Evolutionary conservation across 2,888 invertebrate genomes (phyloP).

Genomic region (Adela reaumurella): DNA sequence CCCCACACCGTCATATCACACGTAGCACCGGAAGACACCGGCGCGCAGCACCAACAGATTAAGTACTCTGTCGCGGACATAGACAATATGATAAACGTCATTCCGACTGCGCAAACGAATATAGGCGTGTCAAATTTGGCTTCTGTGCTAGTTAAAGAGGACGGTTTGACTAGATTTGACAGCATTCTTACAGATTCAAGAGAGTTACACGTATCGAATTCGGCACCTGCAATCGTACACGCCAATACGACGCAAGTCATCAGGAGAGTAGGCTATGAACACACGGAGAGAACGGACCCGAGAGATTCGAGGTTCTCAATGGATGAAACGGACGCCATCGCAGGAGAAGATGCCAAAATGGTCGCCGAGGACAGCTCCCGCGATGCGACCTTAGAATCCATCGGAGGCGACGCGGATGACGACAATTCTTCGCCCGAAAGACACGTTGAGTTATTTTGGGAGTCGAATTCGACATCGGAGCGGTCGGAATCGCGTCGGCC

Average conservation of each 20-base stretch:
- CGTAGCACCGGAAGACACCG: slow-evolving; percentile 26
- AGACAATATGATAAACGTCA: slow-evolving; percentile 34
- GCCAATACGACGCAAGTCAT: slow-evolving; percentile 42
- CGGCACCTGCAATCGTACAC: slow-evolving; percentile 38
- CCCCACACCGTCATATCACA: slow-evolving; percentile 44
- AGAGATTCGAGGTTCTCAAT: slow-evolving; percentile 23
- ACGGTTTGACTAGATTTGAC: slow-evolving; percentile 32
- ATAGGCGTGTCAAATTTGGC: slow-evolving; percentile 23
- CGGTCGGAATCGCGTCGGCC: slow-evolving; percentile 30
- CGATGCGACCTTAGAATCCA: slow-evolving; percentile 28
- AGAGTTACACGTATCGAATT: slow-evolving; percentile 31
- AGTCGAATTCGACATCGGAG: slow-evolving; percentile 37
- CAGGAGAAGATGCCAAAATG: slow-evolving; percentile 31
- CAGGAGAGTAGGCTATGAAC: slow-evolving; percentile 35
- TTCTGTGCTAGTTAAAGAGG: slow-evolving; percentile 36
- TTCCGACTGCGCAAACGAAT: slow-evolving; percentile 21
- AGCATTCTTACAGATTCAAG: slow-evolving; percentile 31
- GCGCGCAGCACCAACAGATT: slow-evolving; percentile 19
- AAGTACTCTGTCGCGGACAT: slow-evolving; percentile 29
- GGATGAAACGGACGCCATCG: slow-evolving; percentile 30
- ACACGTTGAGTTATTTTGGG: slow-evolving; percentile 43
- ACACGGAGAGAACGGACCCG: slow-evolving; percentile 20
- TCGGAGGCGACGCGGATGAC: slow-evolving; percentile 26
- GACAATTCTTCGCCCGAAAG: slow-evolving; percentile 38
- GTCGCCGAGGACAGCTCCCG: slow-evolving; percentile 32